Percentiles rank a stretch among this genome's conserved stretches.
phyloP scores from a whole-genome alignment of 2,113 vertebrate genomes.

The Sus scrofa region DNA sequence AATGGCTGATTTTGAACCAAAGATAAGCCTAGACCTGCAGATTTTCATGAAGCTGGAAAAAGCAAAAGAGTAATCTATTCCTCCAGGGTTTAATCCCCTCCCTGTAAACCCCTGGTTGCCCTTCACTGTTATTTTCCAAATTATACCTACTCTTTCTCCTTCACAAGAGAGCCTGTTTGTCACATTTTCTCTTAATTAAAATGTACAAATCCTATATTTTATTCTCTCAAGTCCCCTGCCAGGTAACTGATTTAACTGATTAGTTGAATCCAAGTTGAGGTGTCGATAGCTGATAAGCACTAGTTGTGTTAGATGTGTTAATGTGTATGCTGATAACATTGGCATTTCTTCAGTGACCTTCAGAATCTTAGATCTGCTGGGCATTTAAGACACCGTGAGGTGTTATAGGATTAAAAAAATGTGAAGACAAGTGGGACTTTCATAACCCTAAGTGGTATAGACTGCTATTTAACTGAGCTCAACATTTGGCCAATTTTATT shows the following conservation, averaged over 20 bases:
- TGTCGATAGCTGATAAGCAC: slow-evolving; percentile 55
- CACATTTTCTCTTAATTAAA: slow-evolving; percentile 5
- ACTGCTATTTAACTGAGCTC: not conserved
- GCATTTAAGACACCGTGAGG: not conserved
- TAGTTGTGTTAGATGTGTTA: not conserved
- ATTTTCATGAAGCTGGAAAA: slow-evolving; percentile 13
- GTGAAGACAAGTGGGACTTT: not conserved
- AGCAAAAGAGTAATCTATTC: not conserved
- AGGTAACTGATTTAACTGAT: slow-evolving; percentile 52
- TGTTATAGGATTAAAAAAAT: not conserved
- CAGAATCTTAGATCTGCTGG: not conserved
- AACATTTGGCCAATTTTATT: slow-evolving; percentile 32
- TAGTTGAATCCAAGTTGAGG: not conserved
- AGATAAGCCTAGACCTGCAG: not conserved
- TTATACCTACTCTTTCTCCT: not conserved
- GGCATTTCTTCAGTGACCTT: slow-evolving; percentile 35
- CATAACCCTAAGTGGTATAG: not conserved
- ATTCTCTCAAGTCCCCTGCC: not conserved
- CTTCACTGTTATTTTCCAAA: not conserved
- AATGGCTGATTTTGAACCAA: not conserved
- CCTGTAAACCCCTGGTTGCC: not conserved
- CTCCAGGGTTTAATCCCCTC: not conserved
- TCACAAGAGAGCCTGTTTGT: not conserved
- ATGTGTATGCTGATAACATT: not conserved
- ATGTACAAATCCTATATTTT: slow-evolving; percentile 14